Percentiles rank a stretch among this genome's conserved stretches.
These are phyloP conservation scores for Palaemon carinicauda DNA, from an alignment of 1,140 invertebrate genomes.

Conservation along the genomic window DNA sequence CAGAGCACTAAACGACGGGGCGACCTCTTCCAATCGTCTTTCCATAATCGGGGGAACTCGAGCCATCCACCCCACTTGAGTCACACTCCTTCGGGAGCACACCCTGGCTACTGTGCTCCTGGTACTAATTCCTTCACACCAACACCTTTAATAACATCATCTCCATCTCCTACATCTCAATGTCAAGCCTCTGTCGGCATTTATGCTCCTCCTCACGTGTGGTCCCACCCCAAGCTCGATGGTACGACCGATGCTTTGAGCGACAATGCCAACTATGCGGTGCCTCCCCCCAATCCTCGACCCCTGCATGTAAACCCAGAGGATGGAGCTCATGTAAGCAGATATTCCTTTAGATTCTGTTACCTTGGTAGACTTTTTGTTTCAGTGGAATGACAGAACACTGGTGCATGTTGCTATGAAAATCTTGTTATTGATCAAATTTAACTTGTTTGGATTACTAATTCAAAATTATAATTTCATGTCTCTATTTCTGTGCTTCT, in stretches of 20 bases:
- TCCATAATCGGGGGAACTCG: slow-evolving; percentile 21
- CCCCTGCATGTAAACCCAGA: slow-evolving; percentile 19
- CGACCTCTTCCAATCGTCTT: slow-evolving; percentile 44
- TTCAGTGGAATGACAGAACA: background rate
- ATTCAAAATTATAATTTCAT: no score
- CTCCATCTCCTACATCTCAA: slow-evolving; percentile 21
- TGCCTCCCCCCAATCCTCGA: slow-evolving; percentile 45
- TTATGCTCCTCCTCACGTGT: background rate
- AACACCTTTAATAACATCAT: background rate
- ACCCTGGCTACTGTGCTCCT: background rate
- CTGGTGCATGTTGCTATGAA: no score
- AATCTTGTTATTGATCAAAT: no score
- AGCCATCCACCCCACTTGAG: background rate
- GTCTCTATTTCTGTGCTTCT: no score
- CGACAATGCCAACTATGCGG: slow-evolving; percentile 42
- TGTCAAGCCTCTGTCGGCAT: background rate
- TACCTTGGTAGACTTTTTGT: background rate
- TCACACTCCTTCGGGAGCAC: background rate
- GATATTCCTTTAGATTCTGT: background rate
- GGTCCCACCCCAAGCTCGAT: background rate
- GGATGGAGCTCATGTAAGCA: slow-evolving; percentile 35
- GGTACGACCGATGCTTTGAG: background rate
- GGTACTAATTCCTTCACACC: background rate
- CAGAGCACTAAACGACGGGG: slow-evolving; percentile 49
- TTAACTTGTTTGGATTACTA: no score